These are phyloP conservation scores for Machimus rusticus DNA, from an alignment of 2,888 invertebrate genomes.

Conservation along the genomic window DNA sequence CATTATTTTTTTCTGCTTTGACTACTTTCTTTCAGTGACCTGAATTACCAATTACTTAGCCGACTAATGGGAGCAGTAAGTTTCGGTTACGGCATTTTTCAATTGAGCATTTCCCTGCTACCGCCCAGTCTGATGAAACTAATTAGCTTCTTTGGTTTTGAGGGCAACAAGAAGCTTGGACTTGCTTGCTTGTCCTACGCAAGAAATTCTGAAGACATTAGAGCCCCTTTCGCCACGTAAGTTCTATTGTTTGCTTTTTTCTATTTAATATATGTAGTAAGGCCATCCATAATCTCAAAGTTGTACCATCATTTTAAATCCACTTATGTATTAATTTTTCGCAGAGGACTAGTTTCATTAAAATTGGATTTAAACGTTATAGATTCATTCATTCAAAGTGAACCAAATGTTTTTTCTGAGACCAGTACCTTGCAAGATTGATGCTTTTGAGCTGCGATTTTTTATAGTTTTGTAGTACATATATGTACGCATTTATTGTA, in stretches of 20 bases:
- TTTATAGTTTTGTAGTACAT: too few species aligned
- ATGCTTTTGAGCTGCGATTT: too few species aligned
- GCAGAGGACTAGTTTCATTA: too few species aligned
- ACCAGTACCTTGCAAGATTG: too few species aligned
- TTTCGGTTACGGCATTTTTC: constrained; percentile 75
- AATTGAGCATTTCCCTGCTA: constrained; percentile 72
- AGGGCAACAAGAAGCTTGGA: constrained; percentile 69
- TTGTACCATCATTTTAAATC: too few species aligned
- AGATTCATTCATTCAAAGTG: too few species aligned
- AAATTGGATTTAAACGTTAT: too few species aligned
- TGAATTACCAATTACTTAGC: constrained; percentile 55
- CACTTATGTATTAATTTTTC: too few species aligned
- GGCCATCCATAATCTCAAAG: neutral
- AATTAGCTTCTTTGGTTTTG: constrained; percentile 72
- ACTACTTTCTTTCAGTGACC: neutral
- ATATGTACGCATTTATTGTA: too few species aligned
- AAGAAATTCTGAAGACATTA: constrained; percentile 70
- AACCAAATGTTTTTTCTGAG: too few species aligned
- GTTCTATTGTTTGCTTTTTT: constrained; percentile 46
- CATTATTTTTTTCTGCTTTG: neutral
- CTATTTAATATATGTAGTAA: too few species aligned
- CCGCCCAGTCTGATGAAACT: constrained; percentile 70
- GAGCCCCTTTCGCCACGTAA: constrained; percentile 73
- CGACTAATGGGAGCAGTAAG: constrained; percentile 73
- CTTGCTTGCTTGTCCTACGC: constrained; percentile 69